Conservation (phyloP, 2,888 invertebrate species). For the Chymomyza caudatula region DNA sequence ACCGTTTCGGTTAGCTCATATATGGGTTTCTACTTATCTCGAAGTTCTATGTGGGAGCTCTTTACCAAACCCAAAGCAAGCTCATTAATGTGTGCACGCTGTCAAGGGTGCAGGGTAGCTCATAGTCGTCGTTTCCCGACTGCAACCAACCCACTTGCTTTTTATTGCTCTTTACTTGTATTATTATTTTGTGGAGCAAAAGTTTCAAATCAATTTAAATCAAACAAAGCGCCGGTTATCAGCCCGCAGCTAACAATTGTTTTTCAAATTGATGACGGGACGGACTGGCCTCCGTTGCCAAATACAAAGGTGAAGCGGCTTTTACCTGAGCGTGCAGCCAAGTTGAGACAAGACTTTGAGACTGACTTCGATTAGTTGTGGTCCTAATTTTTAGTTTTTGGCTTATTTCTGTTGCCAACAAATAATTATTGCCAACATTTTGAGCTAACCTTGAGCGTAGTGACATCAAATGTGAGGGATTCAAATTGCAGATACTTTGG, state of each 20-base stretch:
- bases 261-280: slow-evolving; percentile 45
- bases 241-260: slow-evolving; percentile 53
- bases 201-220: slow-evolving; percentile 23
- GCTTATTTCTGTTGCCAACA: neutral
- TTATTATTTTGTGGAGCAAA: slow-evolving; percentile 25
- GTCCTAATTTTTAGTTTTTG: slow-evolving; percentile 23
- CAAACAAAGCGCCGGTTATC: slow-evolving; percentile 33
- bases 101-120: neutral
- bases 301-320: slow-evolving; percentile 29
- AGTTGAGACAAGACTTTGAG: neutral
- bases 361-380: slow-evolving; percentile 50
- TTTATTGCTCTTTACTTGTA: slow-evolving; percentile 18
- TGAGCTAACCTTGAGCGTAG: slow-evolving; percentile 35
- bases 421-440: slow-evolving; percentile 2
- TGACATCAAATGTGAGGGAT: slow-evolving; percentile 5
- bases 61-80: too few species aligned
- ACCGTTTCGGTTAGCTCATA: too few species aligned
- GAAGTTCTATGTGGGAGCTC: too few species aligned
- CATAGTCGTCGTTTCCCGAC: neutral
- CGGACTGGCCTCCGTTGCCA: slow-evolving; percentile 43
- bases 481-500: slow-evolving; percentile 22
- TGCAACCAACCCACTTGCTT: slow-evolving; percentile 31
- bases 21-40: too few species aligned
- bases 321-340: slow-evolving; percentile 3
- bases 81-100: too few species aligned